Evolutionary conservation across 2,113 vertebrate genomes (phyloP), one percentile per base, ranked within the genome.

Genomic region (Galemys pyrenaicus): DNA sequence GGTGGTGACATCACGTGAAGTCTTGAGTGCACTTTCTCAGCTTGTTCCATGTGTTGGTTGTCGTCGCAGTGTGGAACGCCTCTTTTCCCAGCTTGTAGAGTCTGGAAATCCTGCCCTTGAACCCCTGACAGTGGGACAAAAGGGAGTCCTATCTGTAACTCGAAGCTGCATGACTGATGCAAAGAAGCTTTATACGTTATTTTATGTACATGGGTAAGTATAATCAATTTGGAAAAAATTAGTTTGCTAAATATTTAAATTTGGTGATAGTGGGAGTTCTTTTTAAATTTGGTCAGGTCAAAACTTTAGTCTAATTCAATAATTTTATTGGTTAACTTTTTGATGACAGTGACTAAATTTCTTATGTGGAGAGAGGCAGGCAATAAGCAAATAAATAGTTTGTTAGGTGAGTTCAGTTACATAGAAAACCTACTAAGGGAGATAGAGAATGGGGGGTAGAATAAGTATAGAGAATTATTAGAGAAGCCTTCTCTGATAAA

Each of bases 11-110:
- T 99, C 99, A 0, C 98, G 99, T 56, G 99, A 99, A 97, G 98
- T 99, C 81, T 98, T 99, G 98, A 98, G 98, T 68, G 98, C 99
- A 0, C 99, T 99, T 80, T 99, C 99, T 96, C 99, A 99, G 98
- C 98, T 99, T 85, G 99, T 99, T 91, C 99, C 99, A 0, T 99
- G 99, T 4, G 99, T 99, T 74, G 99, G 99, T 97, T 99, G 99
- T 97, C 98, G 99, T 74, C 98, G 99, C 46, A 99, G 99, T 13
- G 99, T 99, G 97, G 99, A 99, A 80, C 99, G 99, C 58, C 99
- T 99, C 46, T 99, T 99, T 96, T 99, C 99, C 4, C 99, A 99
- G 97, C 98, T 99, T 22, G 99, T 99, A 75, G 99, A 99, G 95
- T 99, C 99, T 1, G 99, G 99, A 70, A 99, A 99, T 88, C 99